Percentiles rank a stretch among this genome's conserved stretches.
Conservation (phyloP, 2,797 vertebrate species). For the Hypotaenidia philippensis region DNA sequence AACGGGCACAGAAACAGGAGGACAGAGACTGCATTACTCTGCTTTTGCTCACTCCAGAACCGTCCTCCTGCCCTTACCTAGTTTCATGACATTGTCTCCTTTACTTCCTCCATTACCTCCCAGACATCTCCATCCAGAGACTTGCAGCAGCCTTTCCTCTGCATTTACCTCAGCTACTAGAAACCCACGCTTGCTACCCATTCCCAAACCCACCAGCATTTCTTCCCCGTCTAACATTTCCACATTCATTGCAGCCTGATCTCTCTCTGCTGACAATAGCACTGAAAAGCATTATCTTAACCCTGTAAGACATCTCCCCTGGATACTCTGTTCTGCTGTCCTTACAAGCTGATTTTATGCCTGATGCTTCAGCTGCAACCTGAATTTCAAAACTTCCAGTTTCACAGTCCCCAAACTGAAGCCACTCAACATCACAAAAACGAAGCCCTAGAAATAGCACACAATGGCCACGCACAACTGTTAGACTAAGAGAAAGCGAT, state of each 20-base stretch:
- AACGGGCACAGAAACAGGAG: not conserved
- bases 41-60: not conserved
- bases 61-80: not conserved
- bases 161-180: not conserved
- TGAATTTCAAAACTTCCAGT: not conserved
- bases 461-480: not conserved
- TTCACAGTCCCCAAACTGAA: not conserved
- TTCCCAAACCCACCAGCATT: not conserved
- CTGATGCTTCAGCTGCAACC: not conserved
- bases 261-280: not conserved
- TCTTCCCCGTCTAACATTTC: not conserved
- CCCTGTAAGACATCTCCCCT: not conserved
- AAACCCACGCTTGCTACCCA: not conserved
- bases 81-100: not conserved
- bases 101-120: not conserved
- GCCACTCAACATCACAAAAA: not conserved
- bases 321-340: not conserved
- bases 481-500: not conserved
- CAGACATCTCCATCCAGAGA: not conserved
- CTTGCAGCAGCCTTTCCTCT: not conserved
- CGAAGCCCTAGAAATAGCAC: not conserved
- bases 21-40: not conserved
- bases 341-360: not conserved
- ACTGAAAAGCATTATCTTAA: constrained; percentile 23
- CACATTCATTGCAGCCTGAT: not conserved